phyloP scores from a whole-genome alignment of 2,113 vertebrate genomes.

The Sylvietta virens region DNA sequence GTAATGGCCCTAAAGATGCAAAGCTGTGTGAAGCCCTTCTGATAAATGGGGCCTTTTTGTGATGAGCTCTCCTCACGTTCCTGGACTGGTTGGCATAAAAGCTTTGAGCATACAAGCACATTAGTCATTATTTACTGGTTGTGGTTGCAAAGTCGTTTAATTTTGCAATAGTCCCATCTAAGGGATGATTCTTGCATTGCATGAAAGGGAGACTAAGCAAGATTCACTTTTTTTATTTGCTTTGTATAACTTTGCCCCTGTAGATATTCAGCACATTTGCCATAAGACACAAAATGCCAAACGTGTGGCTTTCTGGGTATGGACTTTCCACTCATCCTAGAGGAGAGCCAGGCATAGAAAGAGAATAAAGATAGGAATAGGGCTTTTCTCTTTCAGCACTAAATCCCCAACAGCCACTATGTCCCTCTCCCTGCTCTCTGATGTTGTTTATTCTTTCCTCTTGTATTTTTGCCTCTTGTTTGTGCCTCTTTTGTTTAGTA shows the following conservation, averaged over 20 bases:
- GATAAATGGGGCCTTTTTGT: conserved; percentile 53
- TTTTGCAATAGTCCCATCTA: conserved; percentile 68
- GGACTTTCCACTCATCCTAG: background rate
- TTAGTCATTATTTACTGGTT: conserved; percentile 41
- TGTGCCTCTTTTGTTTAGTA: background rate
- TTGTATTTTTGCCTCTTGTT: background rate
- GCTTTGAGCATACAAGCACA: background rate
- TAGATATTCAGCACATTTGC: background rate
- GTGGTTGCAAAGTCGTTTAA: conserved; percentile 26
- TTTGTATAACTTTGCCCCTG: background rate
- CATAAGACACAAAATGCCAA: background rate
- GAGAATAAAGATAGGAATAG: background rate
- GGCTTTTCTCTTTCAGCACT: background rate
- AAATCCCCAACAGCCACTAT: background rate
- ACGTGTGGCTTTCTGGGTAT: background rate
- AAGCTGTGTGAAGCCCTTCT: conserved; percentile 55
- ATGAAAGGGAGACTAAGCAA: background rate
- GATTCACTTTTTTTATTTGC: background rate
- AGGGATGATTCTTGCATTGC: conserved; percentile 61
- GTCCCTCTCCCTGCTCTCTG: background rate
- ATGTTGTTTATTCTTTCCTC: background rate
- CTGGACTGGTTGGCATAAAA: conserved; percentile 6
- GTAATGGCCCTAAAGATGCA: conserved; percentile 53
- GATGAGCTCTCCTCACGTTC: conserved; percentile 41
- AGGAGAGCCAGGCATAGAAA: background rate